Evolutionary conservation across 2,888 invertebrate genomes (phyloP).

Genomic region (Saturnia japonica): DNA sequence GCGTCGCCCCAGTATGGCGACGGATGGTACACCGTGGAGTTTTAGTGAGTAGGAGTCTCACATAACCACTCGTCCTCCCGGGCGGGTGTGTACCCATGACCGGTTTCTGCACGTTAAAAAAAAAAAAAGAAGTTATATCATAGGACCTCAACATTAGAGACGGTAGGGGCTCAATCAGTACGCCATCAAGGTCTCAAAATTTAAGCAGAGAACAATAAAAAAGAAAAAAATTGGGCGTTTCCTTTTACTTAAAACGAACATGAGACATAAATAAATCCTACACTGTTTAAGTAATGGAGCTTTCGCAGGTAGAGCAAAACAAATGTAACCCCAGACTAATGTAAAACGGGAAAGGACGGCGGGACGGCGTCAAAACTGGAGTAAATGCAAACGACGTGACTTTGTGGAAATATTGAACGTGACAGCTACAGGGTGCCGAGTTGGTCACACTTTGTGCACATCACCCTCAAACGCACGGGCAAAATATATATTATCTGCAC

Average conservation of each 20-base stretch:
- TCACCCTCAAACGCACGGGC: neutral
- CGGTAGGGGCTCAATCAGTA: neutral
- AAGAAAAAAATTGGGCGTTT: neutral
- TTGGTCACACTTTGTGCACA: constrained; percentile 2
- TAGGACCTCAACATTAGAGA: neutral
- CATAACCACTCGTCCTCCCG: too few relatives aligned
- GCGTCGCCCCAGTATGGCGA: too few relatives aligned
- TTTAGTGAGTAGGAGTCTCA: too few relatives aligned
- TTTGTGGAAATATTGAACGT: constrained; percentile 21
- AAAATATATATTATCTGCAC: neutral
- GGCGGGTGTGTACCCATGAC: too few relatives aligned
- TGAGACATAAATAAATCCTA: constrained; percentile 12
- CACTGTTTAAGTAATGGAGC: constrained; percentile 20
- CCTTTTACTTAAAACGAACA: constrained; percentile 12
- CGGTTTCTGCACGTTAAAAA: too few relatives aligned
- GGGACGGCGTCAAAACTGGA: constrained; percentile 19
- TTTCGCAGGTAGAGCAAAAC: constrained; percentile 30
- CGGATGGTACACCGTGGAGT: too few relatives aligned
- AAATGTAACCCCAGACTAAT: constrained; percentile 33
- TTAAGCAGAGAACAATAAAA: neutral
- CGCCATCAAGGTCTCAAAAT: neutral
- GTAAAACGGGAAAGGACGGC: constrained; percentile 31
- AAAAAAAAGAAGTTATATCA: too few relatives aligned
- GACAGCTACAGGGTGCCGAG: constrained; percentile 14
- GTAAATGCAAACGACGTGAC: constrained; percentile 24